Percentiles rank a stretch among this genome's conserved stretches.
phyloP scores from a whole-genome alignment of 2,888 invertebrate species.

The Drosophila greeni region DNA sequence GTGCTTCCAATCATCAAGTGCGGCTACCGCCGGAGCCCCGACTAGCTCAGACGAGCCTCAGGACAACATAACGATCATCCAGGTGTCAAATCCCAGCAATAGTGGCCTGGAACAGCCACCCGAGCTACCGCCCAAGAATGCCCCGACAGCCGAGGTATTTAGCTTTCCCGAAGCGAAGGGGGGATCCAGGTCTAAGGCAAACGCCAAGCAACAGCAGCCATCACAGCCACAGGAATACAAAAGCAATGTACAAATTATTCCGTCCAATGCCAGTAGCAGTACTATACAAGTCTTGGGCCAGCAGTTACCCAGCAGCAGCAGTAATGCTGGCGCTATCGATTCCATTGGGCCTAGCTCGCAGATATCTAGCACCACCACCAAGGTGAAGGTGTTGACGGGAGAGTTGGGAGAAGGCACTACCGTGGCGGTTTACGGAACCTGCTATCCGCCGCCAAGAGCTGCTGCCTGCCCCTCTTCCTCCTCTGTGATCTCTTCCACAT shows the following conservation, averaged over 20 bases:
- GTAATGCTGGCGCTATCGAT: constrained; percentile 38
- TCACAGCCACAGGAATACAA: constrained; percentile 70
- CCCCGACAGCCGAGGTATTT: constrained; percentile 71
- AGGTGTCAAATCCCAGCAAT: constrained; percentile 80
- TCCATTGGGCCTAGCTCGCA: constrained; percentile 44
- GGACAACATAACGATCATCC: constrained; percentile 82
- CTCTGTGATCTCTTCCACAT: constrained; percentile 24
- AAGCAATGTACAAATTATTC: constrained; percentile 79
- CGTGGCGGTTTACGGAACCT: constrained; percentile 63
- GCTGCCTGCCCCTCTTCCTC: constrained; percentile 12
- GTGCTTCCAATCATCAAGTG: constrained; percentile 31
- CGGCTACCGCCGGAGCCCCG: constrained; percentile 36
- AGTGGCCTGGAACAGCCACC: constrained; percentile 58
- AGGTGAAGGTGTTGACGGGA: constrained; percentile 73
- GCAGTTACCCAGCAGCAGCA: constrained; percentile 43
- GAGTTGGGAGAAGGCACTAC: constrained; percentile 57
- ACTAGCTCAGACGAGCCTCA: constrained; percentile 50
- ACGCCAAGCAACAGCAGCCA: constrained; percentile 39
- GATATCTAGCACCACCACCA: constrained; percentile 74
- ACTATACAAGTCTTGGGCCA: constrained; percentile 75
- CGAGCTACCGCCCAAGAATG: constrained; percentile 67
- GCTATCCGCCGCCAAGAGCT: constrained; percentile 48
- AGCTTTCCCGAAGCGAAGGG: constrained; percentile 73
- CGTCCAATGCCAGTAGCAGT: constrained; percentile 74
- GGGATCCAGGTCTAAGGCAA: constrained; percentile 38